Percentiles rank a stretch among this genome's conserved stretches.
Evolutionary conservation across 2,888 invertebrate genomes (phyloP).

Genomic region (Iselma pallidipennis): DNA sequence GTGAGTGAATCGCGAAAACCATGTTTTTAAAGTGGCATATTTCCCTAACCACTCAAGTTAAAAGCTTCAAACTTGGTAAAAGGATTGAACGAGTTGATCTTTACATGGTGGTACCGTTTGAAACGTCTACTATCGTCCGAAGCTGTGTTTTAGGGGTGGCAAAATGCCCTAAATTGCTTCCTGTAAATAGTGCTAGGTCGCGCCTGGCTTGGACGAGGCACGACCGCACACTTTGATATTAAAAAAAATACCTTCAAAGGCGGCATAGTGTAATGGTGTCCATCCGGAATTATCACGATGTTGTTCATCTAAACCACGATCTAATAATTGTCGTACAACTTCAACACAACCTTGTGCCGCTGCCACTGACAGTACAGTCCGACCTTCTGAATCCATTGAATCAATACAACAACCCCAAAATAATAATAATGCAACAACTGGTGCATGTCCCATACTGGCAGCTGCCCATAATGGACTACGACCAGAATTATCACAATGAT

Average conservation of each 20-base stretch:
- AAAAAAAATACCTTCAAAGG: conserved; percentile 93
- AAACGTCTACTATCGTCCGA: neutral
- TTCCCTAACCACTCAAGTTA: no score
- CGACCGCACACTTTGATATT: no score
- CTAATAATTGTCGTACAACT: conserved; percentile 86
- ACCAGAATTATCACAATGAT: conserved; percentile 80
- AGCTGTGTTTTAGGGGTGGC: no score
- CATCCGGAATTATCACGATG: conserved; percentile 94
- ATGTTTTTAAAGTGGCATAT: no score
- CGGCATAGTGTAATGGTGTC: conserved; percentile 96
- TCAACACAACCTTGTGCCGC: conserved; percentile 86
- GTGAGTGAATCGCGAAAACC: no score
- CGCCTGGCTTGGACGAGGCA: no score
- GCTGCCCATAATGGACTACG: conserved; percentile 91
- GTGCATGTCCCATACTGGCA: conserved; percentile 88
- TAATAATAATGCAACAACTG: conserved; percentile 80
- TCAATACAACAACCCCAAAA: conserved; percentile 97
- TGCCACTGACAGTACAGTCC: conserved; percentile 85
- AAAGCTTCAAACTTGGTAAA: neutral
- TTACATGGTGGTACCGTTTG: neutral
- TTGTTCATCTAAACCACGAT: conserved; percentile 84
- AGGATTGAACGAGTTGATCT: neutral
- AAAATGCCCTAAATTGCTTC: no score
- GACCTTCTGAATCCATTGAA: conserved; percentile 90
- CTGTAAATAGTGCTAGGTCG: no score